These are phyloP conservation scores for Nephotettix cincticeps DNA, from an alignment of 1,140 invertebrate genomes.

Conservation along the genomic window DNA sequence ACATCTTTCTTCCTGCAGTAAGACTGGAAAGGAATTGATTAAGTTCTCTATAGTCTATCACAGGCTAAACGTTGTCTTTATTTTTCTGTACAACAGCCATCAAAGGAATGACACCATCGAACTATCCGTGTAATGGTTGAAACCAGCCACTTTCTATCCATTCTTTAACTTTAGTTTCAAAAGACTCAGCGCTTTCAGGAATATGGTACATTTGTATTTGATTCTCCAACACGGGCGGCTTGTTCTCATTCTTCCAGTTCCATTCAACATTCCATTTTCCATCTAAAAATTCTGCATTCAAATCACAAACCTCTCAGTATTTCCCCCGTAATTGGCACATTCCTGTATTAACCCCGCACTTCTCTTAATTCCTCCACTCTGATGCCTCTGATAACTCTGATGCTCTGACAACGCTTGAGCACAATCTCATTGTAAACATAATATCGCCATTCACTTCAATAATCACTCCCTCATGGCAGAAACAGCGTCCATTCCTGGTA, in stretches of 20 bases:
- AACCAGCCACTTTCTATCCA: background rate
- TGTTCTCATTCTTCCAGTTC: no score
- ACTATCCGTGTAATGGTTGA: background rate
- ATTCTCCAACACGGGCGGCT: no score
- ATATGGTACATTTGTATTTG: background rate
- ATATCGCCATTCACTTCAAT: background rate
- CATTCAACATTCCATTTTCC: no score
- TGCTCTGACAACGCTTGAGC: background rate
- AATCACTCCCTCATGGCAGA: background rate
- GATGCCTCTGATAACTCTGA: no score
- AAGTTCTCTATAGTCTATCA: no score
- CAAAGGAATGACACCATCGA: background rate
- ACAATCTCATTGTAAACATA: background rate
- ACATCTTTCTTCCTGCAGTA: no score
- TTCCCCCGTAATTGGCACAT: no score
- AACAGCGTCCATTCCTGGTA: no score
- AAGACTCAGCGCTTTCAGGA: background rate
- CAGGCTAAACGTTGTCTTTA: background rate
- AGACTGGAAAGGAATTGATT: no score
- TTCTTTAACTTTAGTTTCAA: background rate
- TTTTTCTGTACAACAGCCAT: background rate
- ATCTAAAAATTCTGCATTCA: background rate
- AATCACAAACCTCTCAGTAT: background rate
- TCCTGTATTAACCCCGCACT: background rate
- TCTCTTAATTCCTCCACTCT: no score